Conservation (phyloP, 2,113 vertebrate species). For the Oreochromis tanganicae region DNA sequence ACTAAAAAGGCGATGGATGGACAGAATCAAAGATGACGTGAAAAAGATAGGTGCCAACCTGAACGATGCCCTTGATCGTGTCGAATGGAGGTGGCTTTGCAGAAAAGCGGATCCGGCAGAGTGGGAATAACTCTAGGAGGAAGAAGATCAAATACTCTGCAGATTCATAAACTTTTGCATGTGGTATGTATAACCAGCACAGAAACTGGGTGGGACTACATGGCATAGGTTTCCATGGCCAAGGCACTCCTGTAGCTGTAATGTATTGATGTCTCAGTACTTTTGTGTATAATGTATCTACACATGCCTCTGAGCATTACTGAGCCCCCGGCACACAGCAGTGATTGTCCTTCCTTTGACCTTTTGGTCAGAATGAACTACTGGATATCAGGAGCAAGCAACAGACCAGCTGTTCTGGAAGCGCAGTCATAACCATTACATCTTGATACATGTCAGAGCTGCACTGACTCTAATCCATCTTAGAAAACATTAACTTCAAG, state of each 20-base stretch:
- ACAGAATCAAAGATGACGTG: fast-evolving
- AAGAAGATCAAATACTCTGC: fast-evolving
- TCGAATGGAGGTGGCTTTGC: fast-evolving
- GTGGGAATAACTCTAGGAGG: fast-evolving
- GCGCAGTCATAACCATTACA: neutral
- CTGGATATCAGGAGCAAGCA: neutral
- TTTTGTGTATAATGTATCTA: neutral
- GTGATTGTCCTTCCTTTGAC: neutral
- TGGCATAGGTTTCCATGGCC: fast-evolving
- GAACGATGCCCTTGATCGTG: fast-evolving
- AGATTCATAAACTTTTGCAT: fast-evolving
- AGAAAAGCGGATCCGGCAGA: neutral
- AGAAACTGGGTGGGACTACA: neutral
- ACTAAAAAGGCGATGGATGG: fast-evolving
- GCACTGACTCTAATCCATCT: fast-evolving
- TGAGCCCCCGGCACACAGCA: neutral
- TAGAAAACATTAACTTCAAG: neutral
- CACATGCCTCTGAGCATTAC: neutral
- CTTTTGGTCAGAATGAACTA: neutral
- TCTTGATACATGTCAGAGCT: fast-evolving
- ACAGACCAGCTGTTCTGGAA: neutral
- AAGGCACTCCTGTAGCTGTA: neutral
- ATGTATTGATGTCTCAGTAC: neutral
- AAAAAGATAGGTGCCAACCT: fast-evolving
- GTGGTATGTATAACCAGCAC: neutral